Evolutionary conservation across 2,888 invertebrate genomes (phyloP).

Genomic region (Zygothrica quintamaculata): DNA sequence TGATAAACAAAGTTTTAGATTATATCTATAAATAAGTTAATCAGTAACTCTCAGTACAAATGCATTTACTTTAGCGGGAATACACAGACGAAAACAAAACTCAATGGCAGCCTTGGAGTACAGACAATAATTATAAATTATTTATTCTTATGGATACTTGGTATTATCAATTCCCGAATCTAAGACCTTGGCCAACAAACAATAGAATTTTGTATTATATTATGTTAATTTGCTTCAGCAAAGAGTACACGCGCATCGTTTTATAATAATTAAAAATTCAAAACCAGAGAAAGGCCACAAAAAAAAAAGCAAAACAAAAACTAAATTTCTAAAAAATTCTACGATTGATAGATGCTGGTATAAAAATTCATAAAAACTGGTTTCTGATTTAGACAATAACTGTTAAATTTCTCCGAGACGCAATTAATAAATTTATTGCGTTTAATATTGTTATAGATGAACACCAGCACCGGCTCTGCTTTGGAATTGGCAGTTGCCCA

Average conservation of each 20-base stretch:
- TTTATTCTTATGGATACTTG: no score
- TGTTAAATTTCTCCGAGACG: conserved; percentile 25
- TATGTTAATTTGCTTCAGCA: background rate
- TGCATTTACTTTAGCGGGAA: no score
- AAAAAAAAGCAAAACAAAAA: conserved; percentile 15
- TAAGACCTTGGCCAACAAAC: no score
- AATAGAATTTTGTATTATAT: background rate
- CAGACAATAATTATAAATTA: no score
- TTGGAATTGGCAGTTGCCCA: conserved; percentile 55
- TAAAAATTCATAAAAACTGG: conserved; percentile 35
- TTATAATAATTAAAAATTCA: conserved; percentile 33
- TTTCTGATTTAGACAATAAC: conserved; percentile 21
- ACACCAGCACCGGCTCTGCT: conserved; percentile 31
- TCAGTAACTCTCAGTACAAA: no score
- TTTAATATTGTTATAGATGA: conserved; percentile 49
- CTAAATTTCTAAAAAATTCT: conserved; percentile 37
- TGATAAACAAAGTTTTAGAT: conserved; percentile 52
- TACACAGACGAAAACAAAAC: no score
- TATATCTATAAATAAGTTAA: no score
- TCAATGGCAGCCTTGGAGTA: no score
- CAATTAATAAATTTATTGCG: conserved; percentile 30
- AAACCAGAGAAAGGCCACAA: conserved; percentile 52
- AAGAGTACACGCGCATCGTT: conserved; percentile 4
- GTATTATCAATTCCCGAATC: no score
- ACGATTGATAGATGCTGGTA: conserved; percentile 35